These are phyloP conservation scores for Vandiemenella viatica DNA, from an alignment of 2,888 invertebrate genomes.

Conservation along the genomic window DNA sequence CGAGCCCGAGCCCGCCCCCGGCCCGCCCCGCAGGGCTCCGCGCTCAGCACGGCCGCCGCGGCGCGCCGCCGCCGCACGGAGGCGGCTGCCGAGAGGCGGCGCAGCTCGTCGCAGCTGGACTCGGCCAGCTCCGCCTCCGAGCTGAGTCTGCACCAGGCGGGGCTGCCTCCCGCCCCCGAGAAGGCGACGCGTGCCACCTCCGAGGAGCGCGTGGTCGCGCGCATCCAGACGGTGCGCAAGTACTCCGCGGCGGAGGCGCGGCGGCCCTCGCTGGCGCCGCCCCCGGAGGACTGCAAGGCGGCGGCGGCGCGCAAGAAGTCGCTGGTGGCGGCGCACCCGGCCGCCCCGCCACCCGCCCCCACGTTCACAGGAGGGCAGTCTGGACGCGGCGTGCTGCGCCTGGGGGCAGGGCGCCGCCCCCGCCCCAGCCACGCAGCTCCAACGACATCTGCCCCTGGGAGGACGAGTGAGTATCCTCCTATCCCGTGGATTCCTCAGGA, in stretches of 20 bases:
- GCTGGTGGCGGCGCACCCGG: slow-evolving; percentile 30
- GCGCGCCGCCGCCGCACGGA: too few species aligned
- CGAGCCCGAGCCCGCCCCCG: too few species aligned
- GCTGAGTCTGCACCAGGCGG: slow-evolving; percentile 40
- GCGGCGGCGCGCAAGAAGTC: slow-evolving; percentile 27
- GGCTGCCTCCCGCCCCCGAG: slow-evolving; percentile 28
- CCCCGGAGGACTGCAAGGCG: too few species aligned
- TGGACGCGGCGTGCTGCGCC: not conserved
- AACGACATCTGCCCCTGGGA: slow-evolving; percentile 90
- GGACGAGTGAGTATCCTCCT: slow-evolving; percentile 68
- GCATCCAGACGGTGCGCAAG: slow-evolving; percentile 22
- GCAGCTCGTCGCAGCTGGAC: slow-evolving; percentile 51
- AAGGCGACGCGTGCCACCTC: slow-evolving; percentile 28
- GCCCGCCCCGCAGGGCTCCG: too few species aligned
- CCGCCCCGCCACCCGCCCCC: slow-evolving; percentile 21
- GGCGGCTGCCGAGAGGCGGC: too few species aligned
- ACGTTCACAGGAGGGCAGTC: slow-evolving; percentile 1
- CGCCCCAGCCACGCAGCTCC: slow-evolving; percentile 18
- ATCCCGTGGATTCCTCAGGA: too few species aligned
- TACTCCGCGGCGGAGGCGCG: slow-evolving; percentile 25
- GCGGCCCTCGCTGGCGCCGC: too few species aligned
- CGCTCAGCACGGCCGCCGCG: too few species aligned
- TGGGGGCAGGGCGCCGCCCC: too few species aligned
- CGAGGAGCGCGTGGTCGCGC: slow-evolving; percentile 15
- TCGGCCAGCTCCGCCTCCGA: slow-evolving; percentile 64